These are phyloP conservation scores for Pseudois nayaur DNA, from an alignment of 2,113 vertebrate species.

Conservation along the genomic window DNA sequence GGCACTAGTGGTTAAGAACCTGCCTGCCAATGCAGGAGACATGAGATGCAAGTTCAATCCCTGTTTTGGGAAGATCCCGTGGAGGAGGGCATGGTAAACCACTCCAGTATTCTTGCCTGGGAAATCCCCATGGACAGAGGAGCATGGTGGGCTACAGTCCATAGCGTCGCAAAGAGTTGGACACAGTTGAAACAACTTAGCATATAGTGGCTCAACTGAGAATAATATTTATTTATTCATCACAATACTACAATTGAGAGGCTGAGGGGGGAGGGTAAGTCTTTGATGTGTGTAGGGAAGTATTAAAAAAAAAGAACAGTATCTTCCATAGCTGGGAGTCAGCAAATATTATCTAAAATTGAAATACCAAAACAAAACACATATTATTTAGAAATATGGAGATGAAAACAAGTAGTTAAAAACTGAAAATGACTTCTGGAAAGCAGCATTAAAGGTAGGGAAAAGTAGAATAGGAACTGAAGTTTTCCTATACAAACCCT, in stretches of 20 bases:
- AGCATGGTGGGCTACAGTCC: background rate
- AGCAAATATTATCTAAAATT: background rate
- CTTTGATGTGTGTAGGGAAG: background rate
- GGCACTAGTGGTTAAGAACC: background rate
- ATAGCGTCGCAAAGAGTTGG: background rate
- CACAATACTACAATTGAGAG: background rate
- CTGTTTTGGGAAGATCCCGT: background rate
- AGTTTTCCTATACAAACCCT: background rate
- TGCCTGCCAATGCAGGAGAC: background rate
- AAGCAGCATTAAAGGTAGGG: background rate
- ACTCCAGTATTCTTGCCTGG: background rate
- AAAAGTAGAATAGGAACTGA: background rate
- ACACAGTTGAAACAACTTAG: background rate
- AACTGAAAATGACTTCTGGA: background rate
- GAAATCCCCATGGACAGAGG: background rate
- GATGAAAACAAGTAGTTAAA: background rate
- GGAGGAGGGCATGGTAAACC: background rate
- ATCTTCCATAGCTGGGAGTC: background rate
- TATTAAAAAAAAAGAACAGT: background rate
- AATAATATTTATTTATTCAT: background rate
- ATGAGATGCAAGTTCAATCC: background rate
- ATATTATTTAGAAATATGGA: background rate
- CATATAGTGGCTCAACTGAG: background rate
- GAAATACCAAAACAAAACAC: background rate
- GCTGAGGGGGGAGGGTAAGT: background rate